These are phyloP conservation scores for Eretmochelys imbricata DNA, from an alignment of 2,113 vertebrate genomes.

Conservation along the genomic window DNA sequence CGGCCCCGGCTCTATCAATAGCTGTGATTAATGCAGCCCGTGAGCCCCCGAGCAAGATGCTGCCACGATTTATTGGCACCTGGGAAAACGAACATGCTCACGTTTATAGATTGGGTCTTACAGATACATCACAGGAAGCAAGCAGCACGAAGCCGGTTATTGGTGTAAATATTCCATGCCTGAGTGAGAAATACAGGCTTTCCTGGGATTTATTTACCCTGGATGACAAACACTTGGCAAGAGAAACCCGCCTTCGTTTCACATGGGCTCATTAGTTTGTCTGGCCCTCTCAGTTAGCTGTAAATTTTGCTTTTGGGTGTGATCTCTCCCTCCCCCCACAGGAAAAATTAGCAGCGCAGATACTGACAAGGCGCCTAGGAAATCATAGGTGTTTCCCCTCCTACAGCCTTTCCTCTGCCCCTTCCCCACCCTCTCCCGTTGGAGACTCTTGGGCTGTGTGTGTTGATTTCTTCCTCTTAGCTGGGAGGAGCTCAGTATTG, in stretches of 20 bases:
- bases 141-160: background rate
- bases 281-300: background rate
- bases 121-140: background rate
- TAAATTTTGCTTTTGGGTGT: background rate
- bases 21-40: background rate
- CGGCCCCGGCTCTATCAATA: background rate
- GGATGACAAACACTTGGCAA: background rate
- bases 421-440: background rate
- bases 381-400: background rate
- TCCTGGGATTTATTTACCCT: background rate
- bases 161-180: background rate
- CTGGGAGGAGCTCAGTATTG: background rate
- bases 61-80: background rate
- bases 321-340: background rate
- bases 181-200: background rate
- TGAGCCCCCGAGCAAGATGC: background rate
- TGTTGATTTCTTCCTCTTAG: background rate
- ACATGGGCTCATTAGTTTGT: background rate
- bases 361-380: background rate
- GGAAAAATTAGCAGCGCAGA: background rate
- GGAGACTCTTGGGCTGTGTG: background rate
- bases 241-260: background rate
- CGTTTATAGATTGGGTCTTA: background rate
- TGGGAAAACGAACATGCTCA: background rate
- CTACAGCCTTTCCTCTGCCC: background rate